Conservation (phyloP, 2,888 invertebrate genomes). For the Allophyes oxyacanthae region DNA sequence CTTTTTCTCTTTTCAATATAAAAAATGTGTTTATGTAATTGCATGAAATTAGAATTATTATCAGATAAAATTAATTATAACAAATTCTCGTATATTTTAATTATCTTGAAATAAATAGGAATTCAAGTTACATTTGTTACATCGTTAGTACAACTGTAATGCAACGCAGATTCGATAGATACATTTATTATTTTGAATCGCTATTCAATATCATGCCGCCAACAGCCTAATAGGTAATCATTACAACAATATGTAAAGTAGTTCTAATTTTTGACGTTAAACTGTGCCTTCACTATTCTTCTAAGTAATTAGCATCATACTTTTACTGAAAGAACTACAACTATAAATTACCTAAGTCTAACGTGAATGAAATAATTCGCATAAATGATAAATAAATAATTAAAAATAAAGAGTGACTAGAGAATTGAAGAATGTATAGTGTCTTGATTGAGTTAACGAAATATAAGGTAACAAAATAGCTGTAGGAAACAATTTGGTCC, state of each 20-base stretch:
- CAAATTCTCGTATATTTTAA: too few relatives aligned
- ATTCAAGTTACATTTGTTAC: constrained; percentile 20
- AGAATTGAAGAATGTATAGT: neutral
- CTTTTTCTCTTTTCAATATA: too few relatives aligned
- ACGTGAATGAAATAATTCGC: constrained; percentile 3
- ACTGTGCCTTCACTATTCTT: constrained; percentile 14
- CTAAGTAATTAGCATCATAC: too few relatives aligned
- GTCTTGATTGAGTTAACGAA: neutral
- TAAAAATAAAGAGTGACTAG: neutral
- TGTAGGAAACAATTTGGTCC: neutral
- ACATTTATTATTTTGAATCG: constrained; percentile 16
- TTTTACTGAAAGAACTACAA: neutral
- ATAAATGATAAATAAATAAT: neutral
- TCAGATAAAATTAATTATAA: too few relatives aligned
- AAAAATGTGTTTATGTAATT: too few relatives aligned
- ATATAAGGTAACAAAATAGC: neutral
- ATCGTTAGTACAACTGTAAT: constrained; percentile 28
- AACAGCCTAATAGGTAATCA: too few relatives aligned
- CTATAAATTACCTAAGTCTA: constrained; percentile 20
- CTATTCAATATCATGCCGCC: constrained; percentile 3
- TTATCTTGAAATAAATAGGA: constrained; percentile 9
- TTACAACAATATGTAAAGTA: too few relatives aligned
- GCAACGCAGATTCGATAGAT: constrained; percentile 7
- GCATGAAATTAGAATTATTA: too few relatives aligned
- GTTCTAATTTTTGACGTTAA: too few relatives aligned